Base-by-base conservation (phyloP, 2,797 vertebrate genomes). In the Natrix natrix region DNA sequence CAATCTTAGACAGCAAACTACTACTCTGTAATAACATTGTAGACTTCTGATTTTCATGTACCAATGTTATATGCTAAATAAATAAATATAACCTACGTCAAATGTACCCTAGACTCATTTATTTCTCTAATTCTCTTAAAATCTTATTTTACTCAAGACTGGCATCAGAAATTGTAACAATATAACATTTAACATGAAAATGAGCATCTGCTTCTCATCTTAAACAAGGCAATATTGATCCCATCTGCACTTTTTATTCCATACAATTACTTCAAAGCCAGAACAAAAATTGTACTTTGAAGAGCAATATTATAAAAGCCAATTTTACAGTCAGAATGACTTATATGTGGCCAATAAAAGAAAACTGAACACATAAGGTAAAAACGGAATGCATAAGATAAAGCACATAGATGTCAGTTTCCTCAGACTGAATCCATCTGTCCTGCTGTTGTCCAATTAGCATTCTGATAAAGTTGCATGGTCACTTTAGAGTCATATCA, bases 281-380 rank as follows among this genome's bases (percentile, higher is more conserved):
- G 74, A 90, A 60, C 26, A 32, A 92, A 55, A 92, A 90, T 37
- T 92, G 92, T 92, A 95, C 92, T 17, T 54, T 94, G 43, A 83
- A 5, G 11, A 91, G 26, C 66, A 92, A 89, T 60, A n/a, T 92
- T 13, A 24, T 1, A 48, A 94, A 28, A 78, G 91, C 28, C 88
- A 90, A 92, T 32, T 63, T 69, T 56, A 87, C 4, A 87, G 26
- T 54, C 78, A 89, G 43, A 93, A 91, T 89, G 86, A 92, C 60
- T 90, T 93, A 93, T 24, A n/a, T 91, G 66, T 94, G 12, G 56
- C 2, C 55, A 59, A 56, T 88, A 86, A 20, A 95, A 93, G 22
- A 95, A 94, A 94, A 57, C 12, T 48, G 83, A 94, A 88, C 12
- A 83, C 0, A 78, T 5, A 89, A n/a, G 13, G 63, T 91, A 48